Evolutionary conservation across 2,888 invertebrate species (phyloP), one percentile per base, ranked within the genome.

Genomic region (Ptilodon capucinus): DNA sequence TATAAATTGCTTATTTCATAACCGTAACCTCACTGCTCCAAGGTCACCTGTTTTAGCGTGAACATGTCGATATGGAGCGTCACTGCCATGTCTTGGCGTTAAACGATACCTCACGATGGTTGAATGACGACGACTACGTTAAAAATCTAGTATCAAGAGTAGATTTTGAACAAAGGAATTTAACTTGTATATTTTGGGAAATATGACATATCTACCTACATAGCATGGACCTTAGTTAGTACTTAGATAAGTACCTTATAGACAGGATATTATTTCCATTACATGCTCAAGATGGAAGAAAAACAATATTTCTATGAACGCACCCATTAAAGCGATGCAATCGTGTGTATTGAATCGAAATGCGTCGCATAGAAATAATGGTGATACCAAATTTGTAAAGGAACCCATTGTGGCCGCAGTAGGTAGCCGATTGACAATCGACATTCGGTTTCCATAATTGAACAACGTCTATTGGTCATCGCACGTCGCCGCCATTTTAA

Each of bases 1-100:
- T 40, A 51, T 55, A 50, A 51, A 57, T 54, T 47, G 40, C 19
- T 51, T 42, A 51, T 71, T 67, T 65, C 56, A 51, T 74, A 67
- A 71, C 48, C 34, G 30, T 54, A 59, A 57, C 64, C 51, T 68
- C 52, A 53, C 42, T 38, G 48, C 42, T 48, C 47, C 78, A 83
- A 87, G 87, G 89, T 65, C 72, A 50, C 25, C 42, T 38, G 73
- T 84, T 81, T 89, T 88, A 88, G 86, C 88, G 68, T 68, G 56
- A 59, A 63, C 65, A 61, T 70, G 86, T 68, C 71, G 87, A 83
- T 51, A 46, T 48, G 49, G 41, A 50, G 59, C 74, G 74, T 74
- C 74, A 77, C 65, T 62, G 50, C 65, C 53, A 45, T 55, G 60
- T 60, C 52, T 46, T 47, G 40, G 39, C 51, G 79, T 76, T 86